Evolutionary conservation across 2,113 vertebrate species (phyloP), one percentile per base, ranked within the genome.

Genomic region (Cyanoramphus novaezelandiae): DNA sequence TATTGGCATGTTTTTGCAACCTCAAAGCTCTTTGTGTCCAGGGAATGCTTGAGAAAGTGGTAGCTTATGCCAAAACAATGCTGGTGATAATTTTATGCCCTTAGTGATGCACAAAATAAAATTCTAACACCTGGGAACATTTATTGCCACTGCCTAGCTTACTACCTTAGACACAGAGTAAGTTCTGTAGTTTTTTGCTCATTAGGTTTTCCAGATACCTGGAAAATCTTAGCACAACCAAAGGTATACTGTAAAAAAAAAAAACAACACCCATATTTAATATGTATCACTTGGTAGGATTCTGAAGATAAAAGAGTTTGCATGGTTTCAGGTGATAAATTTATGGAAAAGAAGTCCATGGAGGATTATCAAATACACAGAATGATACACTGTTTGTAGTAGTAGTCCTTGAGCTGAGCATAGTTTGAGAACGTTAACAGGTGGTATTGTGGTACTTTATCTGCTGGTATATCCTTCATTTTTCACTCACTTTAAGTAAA

Each of bases 281-380:
- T 29, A 44, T 2, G 0, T 17, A 47, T 55, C 2, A 49, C 17
- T 53, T 44, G 18, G 33, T 2, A 59, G 11, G 4, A 79, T 79
- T 83, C 23, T 76, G 43, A 78, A 71, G 27, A 27, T 49, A 37
- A 33, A 13, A 13, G 13, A 63, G 3, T 59, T 49, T 59, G 2
- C 3, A 28, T 46, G 25, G 7, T 82, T 82, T 85, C 43, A 82
- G 13, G 12, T 37, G 2, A 46, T 50, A 59, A 59, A 82, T 7
- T 70, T 75, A 21, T 6, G 2, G 25, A 89, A 77, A 21, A 82
- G 5, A 80, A 86, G 59, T 19, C 1, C 8, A 6, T 33, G 50
- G 19, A 79, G 8, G 4, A 35, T 39, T 74, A 33, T 65, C 5
- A 65, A 77, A 77, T 43, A 23, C 6, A 35, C 6, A 62, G 27